Base-by-base conservation (phyloP, 1,140 invertebrate species). In the Leptinotarsa defecta region DNA sequence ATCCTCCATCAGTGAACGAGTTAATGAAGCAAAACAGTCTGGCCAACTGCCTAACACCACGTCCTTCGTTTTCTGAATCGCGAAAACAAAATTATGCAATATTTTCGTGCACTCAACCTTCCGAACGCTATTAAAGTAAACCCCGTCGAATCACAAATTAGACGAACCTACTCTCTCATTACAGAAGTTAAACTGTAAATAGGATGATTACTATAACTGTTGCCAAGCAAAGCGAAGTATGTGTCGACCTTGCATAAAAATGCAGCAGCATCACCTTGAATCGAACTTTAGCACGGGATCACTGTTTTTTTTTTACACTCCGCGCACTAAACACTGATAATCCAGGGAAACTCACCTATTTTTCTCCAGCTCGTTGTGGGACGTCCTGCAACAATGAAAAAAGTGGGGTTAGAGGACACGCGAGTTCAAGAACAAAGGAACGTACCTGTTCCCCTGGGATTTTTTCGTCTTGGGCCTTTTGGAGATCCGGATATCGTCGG, bases 381-480 rank as follows among this genome's bases (percentile, higher is more conserved):
- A 84, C 71, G 84, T 84, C 81, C 84, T 85, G 81, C 15, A 85
- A 85, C 62, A 80, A 74, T 77, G 79, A 79, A 78, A 76, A 75
- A 76, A 79, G 81, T 24, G 22, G 68, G 17, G 64, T 75, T 24
- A 73, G 71, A 68, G 48, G 68, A 65, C 13, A 61, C 62, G 61
- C 94, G 1, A 65, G 27, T 65, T 24, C 75, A 76, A 79, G 81
- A 83, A 82, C 78, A 76, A 79, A 80, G 81, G 79, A 84, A 75
- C 62, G 87, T 87, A 95, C 94, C 94, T 94, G 90, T 92, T 95
- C 88, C 94, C 94, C 88, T 94, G 94, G 86, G 93, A 92, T 90
- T 95, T 95, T 89, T 95, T 95, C 84, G 91, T 91, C 88, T 93
- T 93, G 86, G 89, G 87, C 86, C 92, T 92, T 90, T 89, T 94